Evolutionary conservation across 1,140 invertebrate species (phyloP).

Genomic region (Brachionus asplanchnoidis): DNA sequence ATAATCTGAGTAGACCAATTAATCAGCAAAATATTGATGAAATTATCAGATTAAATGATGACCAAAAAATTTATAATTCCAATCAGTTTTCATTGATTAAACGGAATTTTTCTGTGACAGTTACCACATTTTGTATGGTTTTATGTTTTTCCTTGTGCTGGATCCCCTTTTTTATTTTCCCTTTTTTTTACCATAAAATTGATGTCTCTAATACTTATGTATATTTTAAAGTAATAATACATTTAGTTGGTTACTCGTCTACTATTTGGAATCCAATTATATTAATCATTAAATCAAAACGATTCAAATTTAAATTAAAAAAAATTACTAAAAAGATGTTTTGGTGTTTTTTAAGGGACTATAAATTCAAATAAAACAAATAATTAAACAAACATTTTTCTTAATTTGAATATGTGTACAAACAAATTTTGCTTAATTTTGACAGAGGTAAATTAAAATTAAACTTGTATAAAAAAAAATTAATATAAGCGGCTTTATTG

Average conservation of each 20-base stretch:
- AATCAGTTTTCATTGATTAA: conserved; percentile 34
- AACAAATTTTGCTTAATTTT: too few relatives aligned
- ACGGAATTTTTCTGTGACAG: conserved; percentile 26
- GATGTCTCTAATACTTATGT: background rate
- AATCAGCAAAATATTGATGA: background rate
- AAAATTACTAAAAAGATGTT: background rate
- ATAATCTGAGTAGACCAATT: background rate
- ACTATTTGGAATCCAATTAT: conserved; percentile 30
- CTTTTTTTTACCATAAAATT: background rate
- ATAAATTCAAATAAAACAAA: too few relatives aligned
- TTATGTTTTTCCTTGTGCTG: conserved; percentile 22
- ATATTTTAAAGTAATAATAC: conserved; percentile 17
- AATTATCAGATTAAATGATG: background rate
- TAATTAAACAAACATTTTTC: too few relatives aligned
- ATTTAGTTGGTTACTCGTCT: conserved; percentile 34
- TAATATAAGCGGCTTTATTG: too few relatives aligned
- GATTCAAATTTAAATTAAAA: conserved; percentile 17
- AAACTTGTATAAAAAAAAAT: too few relatives aligned
- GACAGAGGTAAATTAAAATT: too few relatives aligned
- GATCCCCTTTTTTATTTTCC: conserved; percentile 32
- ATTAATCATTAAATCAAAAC: conserved; percentile 22
- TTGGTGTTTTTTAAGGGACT: background rate
- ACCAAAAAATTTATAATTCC: background rate
- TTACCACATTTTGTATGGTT: conserved; percentile 29
- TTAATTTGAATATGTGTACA: too few relatives aligned